phyloP scores from a whole-genome alignment of 2,113 vertebrate species.

The Gadus macrocephalus region DNA sequence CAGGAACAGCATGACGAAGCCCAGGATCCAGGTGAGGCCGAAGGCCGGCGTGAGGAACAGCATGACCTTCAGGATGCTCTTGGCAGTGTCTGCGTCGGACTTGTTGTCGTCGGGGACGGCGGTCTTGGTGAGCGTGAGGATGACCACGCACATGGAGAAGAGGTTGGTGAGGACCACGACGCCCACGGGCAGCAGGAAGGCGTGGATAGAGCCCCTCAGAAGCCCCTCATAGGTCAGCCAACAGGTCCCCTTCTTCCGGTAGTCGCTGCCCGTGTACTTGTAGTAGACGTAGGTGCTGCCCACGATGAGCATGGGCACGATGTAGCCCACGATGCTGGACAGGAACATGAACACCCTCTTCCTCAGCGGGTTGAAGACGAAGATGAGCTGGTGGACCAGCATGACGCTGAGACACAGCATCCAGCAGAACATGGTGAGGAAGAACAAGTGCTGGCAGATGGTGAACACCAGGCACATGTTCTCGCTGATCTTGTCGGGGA shows the following conservation, averaged over 20 bases:
- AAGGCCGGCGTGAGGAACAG: slow-evolving; percentile 73
- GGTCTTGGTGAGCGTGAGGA: slow-evolving; percentile 82
- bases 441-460: slow-evolving; percentile 85
- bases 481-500: neutral
- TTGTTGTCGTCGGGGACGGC: slow-evolving; percentile 57
- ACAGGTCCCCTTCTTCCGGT: slow-evolving; percentile 61
- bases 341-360: slow-evolving; percentile 80
- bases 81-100: slow-evolving; percentile 65
- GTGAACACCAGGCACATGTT: slow-evolving; percentile 69
- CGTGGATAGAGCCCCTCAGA: slow-evolving; percentile 77
- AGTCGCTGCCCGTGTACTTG: slow-evolving; percentile 57
- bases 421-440: slow-evolving; percentile 89
- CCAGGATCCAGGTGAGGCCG: slow-evolving; percentile 73
- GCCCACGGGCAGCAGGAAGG: slow-evolving; percentile 81
- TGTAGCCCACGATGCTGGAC: slow-evolving; percentile 80
- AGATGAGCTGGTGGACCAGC: slow-evolving; percentile 90
- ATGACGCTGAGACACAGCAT: slow-evolving; percentile 89
- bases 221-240: slow-evolving; percentile 75
- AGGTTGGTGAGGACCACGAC: slow-evolving; percentile 79
- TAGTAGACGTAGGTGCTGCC: slow-evolving; percentile 74
- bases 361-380: slow-evolving; percentile 84
- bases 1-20: slow-evolving; percentile 51
- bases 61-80: slow-evolving; percentile 73
- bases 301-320: slow-evolving; percentile 79
- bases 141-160: slow-evolving; percentile 81